phyloP scores from a whole-genome alignment of 2,113 vertebrate genomes.

The Ptychochromis oligacanthus region DNA sequence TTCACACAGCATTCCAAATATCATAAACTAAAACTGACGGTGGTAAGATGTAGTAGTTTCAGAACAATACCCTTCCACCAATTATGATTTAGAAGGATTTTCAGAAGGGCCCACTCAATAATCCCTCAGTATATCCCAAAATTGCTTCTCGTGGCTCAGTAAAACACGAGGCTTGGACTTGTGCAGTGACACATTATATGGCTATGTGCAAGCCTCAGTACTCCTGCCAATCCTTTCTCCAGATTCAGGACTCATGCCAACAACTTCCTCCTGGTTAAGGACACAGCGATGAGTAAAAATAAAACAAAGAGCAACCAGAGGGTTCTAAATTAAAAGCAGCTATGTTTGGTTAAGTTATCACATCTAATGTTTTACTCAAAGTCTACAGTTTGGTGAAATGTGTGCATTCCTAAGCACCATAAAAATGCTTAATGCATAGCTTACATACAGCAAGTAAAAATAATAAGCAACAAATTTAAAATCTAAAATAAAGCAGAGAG shows the following conservation, averaged over 20 bases:
- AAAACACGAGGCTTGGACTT: slow-evolving; percentile 6
- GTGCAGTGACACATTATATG: neutral
- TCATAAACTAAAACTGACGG: no score
- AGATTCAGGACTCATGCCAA: slow-evolving; percentile 23
- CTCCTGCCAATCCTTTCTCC: slow-evolving; percentile 7
- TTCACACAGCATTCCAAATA: no score
- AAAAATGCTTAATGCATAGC: neutral
- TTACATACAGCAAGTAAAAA: neutral
- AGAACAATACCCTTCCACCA: neutral
- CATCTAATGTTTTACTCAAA: neutral
- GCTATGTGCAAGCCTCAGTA: slow-evolving; percentile 3
- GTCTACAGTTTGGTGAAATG: neutral
- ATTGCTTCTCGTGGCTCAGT: neutral
- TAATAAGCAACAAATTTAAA: neutral
- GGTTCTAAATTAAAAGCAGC: neutral
- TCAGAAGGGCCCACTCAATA: neutral
- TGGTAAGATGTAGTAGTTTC: neutral
- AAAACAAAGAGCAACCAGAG: neutral
- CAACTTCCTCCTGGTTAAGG: neutral
- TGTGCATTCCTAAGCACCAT: neutral
- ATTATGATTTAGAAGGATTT: slow-evolving; percentile 12
- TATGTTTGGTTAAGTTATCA: no score
- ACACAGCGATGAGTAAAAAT: neutral
- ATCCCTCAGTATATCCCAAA: neutral
- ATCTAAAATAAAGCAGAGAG: neutral